Percentiles rank a stretch among this genome's conserved stretches.
phyloP scores from a whole-genome alignment of 1,140 invertebrate species.

The Drosophila baimaii region DNA sequence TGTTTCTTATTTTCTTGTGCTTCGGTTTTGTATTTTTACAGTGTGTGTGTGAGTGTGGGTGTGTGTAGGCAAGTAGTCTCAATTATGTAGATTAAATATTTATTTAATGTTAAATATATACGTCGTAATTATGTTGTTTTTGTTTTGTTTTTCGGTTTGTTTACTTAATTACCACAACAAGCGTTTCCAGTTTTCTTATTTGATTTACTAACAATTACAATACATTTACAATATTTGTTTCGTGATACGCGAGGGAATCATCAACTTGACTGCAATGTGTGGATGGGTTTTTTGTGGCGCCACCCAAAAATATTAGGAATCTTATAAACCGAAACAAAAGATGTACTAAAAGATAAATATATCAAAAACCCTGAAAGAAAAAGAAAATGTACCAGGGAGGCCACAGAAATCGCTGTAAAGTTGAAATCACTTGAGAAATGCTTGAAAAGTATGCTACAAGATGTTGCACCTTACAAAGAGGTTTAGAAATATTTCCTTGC shows the following conservation, averaged over 20 bases:
- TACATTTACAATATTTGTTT: conserved; percentile 53
- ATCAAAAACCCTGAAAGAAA: not conserved
- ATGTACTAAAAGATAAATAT: no score
- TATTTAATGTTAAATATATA: conserved; percentile 34
- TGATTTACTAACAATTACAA: conserved; percentile 81
- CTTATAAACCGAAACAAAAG: not conserved
- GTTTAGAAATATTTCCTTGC: not conserved
- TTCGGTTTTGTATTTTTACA: conserved; percentile 62
- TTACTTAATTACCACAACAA: conserved; percentile 79
- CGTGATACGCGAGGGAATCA: conserved; percentile 12
- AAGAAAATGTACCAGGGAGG: not conserved
- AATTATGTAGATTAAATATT: conserved; percentile 71
- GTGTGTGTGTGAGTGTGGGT: conserved; percentile 17
- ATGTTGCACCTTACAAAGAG: no score
- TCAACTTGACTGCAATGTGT: conserved; percentile 16
- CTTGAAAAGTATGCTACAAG: not conserved
- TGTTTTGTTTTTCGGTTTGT: conserved; percentile 30
- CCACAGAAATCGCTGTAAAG: not conserved
- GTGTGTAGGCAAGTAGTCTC: conserved; percentile 61
- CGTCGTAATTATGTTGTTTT: conserved; percentile 23
- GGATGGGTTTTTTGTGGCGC: conserved; percentile 9
- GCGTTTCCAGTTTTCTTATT: conserved; percentile 82
- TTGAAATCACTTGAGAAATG: not conserved
- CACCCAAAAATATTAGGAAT: conserved; percentile 1
- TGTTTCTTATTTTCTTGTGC: conserved; percentile 35